These are phyloP conservation scores for Mythimna ferrago DNA, from an alignment of 2,888 invertebrate species.

Conservation along the genomic window DNA sequence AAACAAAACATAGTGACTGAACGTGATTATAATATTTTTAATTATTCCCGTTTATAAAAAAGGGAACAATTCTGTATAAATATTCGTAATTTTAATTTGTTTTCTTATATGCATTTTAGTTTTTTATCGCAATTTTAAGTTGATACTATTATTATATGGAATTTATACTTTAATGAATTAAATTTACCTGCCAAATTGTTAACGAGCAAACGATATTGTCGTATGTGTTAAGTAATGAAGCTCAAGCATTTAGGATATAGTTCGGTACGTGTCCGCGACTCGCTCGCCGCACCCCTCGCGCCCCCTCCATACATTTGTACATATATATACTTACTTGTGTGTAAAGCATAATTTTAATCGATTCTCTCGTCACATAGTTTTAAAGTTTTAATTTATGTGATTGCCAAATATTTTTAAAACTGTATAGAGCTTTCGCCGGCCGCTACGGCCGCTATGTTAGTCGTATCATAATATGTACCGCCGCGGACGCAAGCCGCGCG, in stretches of 20 bases:
- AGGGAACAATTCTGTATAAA: constrained; percentile 88
- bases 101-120: constrained; percentile 88
- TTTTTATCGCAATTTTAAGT: constrained; percentile 88
- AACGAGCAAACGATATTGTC: constrained; percentile 84
- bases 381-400: constrained; percentile 90
- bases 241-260: constrained; percentile 89
- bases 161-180: constrained; percentile 87
- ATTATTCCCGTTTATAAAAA: constrained; percentile 83
- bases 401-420: constrained; percentile 90
- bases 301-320: constrained; percentile 75
- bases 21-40: constrained; percentile 87
- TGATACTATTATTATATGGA: constrained; percentile 81
- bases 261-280: constrained; percentile 66
- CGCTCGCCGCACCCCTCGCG: constrained; percentile 80
- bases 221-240: constrained; percentile 86
- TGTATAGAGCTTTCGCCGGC: constrained; percentile 84
- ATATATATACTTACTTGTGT: constrained; percentile 89
- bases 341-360: constrained; percentile 90
- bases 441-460: constrained; percentile 77
- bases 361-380: constrained; percentile 90
- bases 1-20: constrained; percentile 89
- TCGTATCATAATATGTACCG: constrained; percentile 72
- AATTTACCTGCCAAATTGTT: constrained; percentile 89
- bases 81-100: constrained; percentile 90
- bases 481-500: constrained; percentile 72